Evolutionary conservation across 2,797 vertebrate genomes (phyloP).

Genomic region (Borostomias antarcticus): DNA sequence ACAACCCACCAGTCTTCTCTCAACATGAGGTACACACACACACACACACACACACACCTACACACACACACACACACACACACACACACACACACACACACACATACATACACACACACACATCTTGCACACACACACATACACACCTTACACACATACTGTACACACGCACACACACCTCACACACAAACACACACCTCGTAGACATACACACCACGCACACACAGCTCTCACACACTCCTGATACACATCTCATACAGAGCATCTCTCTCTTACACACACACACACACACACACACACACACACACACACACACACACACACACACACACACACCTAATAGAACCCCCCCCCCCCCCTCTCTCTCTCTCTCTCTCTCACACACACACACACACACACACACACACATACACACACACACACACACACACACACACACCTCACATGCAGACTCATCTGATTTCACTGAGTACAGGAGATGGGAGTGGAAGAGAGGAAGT

Average conservation of each 20-base stretch:
- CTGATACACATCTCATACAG: too few species aligned
- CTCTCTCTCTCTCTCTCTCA: too few species aligned
- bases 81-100: neutral
- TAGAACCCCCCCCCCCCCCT: too few species aligned
- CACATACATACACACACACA: neutral
- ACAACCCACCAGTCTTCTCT: constrained; percentile 80
- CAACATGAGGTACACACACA: constrained; percentile 74
- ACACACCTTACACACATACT: too few species aligned
- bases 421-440: neutral
- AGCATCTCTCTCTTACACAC: too few species aligned
- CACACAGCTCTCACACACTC: too few species aligned
- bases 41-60: constrained; percentile 1
- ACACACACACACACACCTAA: too few species aligned
- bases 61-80: neutral
- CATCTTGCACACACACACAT: neutral
- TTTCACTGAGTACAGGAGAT: too few species aligned
- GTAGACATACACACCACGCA: too few species aligned
- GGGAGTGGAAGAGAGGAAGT: too few species aligned
- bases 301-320: too few species aligned
- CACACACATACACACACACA: neutral
- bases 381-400: constrained; percentile 27
- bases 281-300: too few species aligned
- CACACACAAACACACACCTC: neutral
- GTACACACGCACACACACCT: neutral
- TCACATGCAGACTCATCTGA: neutral